These are phyloP conservation scores for Ariopsis seemanni DNA, from an alignment of 2,113 vertebrate species.

Conservation along the genomic window DNA sequence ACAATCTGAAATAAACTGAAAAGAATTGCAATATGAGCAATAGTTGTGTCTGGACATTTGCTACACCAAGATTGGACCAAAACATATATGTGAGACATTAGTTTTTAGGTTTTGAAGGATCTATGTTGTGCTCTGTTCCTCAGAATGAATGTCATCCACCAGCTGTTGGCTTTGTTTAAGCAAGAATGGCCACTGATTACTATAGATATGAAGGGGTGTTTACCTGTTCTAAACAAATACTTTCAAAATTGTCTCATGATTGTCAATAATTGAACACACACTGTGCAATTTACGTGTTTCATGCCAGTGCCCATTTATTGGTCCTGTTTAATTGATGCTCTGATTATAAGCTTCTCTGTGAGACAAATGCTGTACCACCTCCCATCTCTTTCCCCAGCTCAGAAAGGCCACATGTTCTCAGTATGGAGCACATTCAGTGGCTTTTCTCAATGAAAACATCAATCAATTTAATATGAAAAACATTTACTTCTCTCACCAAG, in stretches of 20 bases:
- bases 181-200: constrained; percentile 51
- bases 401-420: constrained; percentile 52
- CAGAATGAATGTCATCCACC: constrained; percentile 18
- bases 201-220: constrained; percentile 50
- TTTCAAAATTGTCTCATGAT: constrained; percentile 72
- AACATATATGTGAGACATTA: not conserved
- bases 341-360: constrained; percentile 56
- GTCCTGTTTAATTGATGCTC: constrained; percentile 57
- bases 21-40: not conserved
- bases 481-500: constrained; percentile 17
- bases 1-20: not conserved
- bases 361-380: constrained; percentile 47
- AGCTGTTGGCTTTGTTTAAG: constrained; percentile 48
- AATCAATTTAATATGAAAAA: constrained; percentile 45
- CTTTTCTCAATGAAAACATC: constrained; percentile 47
- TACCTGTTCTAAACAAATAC: constrained; percentile 68
- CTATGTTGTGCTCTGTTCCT: not conserved
- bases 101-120: not conserved
- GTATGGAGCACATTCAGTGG: constrained; percentile 46
- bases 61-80: not conserved
- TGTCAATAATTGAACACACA: constrained; percentile 66
- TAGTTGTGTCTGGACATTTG: not conserved
- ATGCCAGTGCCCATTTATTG: constrained; percentile 59
- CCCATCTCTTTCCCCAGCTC: constrained; percentile 37
- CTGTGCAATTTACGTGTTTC: constrained; percentile 64